Percentiles rank a stretch among this genome's conserved stretches.
These are phyloP conservation scores for Spodoptera exigua DNA, from an alignment of 2,888 invertebrate genomes.

Conservation along the genomic window DNA sequence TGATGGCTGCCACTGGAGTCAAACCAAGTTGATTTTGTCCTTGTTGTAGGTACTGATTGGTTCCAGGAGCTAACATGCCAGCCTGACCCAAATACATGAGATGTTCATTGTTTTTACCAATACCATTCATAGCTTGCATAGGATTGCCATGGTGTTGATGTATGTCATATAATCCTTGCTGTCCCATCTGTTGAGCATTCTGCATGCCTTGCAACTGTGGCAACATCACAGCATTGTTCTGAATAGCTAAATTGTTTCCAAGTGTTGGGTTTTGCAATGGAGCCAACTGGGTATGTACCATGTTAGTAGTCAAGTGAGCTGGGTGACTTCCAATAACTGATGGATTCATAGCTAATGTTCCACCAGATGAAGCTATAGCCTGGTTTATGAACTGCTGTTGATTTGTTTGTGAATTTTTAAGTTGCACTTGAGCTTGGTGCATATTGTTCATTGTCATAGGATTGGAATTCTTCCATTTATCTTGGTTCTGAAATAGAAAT, in stretches of 20 bases:
- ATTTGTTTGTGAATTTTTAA: slow-evolving; percentile 86
- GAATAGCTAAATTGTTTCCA: slow-evolving; percentile 82
- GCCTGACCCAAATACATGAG: slow-evolving; percentile 87
- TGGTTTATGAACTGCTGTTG: slow-evolving; percentile 87
- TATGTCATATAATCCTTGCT: slow-evolving; percentile 86
- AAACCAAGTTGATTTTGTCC: slow-evolving; percentile 90
- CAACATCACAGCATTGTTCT: slow-evolving; percentile 86
- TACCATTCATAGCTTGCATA: slow-evolving; percentile 87
- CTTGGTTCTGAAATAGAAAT: slow-evolving; percentile 91
- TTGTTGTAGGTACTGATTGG: slow-evolving; percentile 90
- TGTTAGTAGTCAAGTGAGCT: slow-evolving; percentile 83
- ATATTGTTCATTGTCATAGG: slow-evolving; percentile 88
- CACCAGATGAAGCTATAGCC: slow-evolving; percentile 84
- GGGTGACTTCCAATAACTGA: slow-evolving; percentile 86
- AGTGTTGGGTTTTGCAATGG: slow-evolving; percentile 86
- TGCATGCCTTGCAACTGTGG: slow-evolving; percentile 86
- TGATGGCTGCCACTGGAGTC: slow-evolving; percentile 84
- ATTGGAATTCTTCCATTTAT: slow-evolving; percentile 95
- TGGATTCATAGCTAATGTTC: slow-evolving; percentile 84
- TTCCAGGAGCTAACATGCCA: slow-evolving; percentile 89
- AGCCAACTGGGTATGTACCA: slow-evolving; percentile 88
- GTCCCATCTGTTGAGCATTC: slow-evolving; percentile 86
- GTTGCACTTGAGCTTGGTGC: slow-evolving; percentile 87
- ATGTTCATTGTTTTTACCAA: slow-evolving; percentile 86
- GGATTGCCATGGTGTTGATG: slow-evolving; percentile 85